Evolutionary conservation across 1,140 invertebrate species (phyloP), one percentile per base, ranked within the genome.

Genomic region (Himalopsyche phryganea): DNA sequence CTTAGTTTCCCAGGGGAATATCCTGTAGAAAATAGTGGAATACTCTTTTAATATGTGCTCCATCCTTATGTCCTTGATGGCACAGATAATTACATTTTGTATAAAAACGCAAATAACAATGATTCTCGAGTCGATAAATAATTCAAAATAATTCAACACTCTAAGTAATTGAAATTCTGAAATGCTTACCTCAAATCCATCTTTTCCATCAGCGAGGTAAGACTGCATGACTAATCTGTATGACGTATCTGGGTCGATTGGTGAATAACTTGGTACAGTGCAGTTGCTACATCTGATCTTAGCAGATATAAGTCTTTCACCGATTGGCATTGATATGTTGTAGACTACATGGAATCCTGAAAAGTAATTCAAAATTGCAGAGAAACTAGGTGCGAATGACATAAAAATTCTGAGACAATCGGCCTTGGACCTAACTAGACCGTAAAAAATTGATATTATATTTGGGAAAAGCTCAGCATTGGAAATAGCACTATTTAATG

Each of bases 121-220:
- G n/a, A n/a, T n/a, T n/a, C n/a, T n/a, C n/a, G n/a, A n/a, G n/a
- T n/a, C n/a, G n/a, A n/a, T n/a, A n/a, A n/a, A n/a, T n/a, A n/a
- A n/a, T n/a, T n/a, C n/a, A n/a, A n/a, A n/a, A n/a, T n/a, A n/a
- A n/a, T n/a, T n/a, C n/a, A n/a, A n/a, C n/a, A n/a, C n/a, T n/a
- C n/a, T n/a, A n/a, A n/a, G n/a, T n/a, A n/a, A n/a, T n/a, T n/a
- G n/a, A n/a, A n/a, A n/a, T n/a, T n/a, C n/a, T n/a, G n/a, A n/a
- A n/a, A n/a, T n/a, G n/a, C 23, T 55, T 46, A 77, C 72, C 6
- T 49, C 52, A 62, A 66, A 76, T 1, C 80, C 81, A 66, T 89
- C 86, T 2, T 86, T 86, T 3, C 85, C 85, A 1, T 67, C 63
- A 0, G 80, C 70, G 1, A 89, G 52, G 65, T 83, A 89, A 10